A percentile compares a stretch with the other conserved stretches of the same genome.
These are phyloP conservation scores for Drosophila subquinaria DNA, from an alignment of 2,888 invertebrate genomes.

Conservation along the genomic window DNA sequence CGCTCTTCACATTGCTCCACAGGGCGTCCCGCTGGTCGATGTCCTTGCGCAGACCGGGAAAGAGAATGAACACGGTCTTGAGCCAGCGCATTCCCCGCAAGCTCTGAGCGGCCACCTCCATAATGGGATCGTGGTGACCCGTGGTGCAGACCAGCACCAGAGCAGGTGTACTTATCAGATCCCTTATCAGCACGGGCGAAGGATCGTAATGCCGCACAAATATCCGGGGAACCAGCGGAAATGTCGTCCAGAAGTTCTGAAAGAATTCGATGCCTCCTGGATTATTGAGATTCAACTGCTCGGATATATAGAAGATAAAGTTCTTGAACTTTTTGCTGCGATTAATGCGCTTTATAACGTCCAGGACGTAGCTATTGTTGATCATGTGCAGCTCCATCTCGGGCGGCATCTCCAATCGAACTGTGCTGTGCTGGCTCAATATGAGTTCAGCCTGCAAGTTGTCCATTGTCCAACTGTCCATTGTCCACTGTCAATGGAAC, in stretches of 20 bases:
- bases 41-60: conserved; percentile 48
- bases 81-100: conserved; percentile 63
- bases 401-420: background rate
- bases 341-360: conserved; percentile 60
- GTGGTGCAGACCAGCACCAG: conserved; percentile 76
- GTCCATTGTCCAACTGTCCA: conserved; percentile 40
- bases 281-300: conserved; percentile 56
- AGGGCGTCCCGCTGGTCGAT: conserved; percentile 36
- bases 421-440: conserved; percentile 25
- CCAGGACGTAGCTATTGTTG: conserved; percentile 57
- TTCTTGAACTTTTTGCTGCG: conserved; percentile 67
- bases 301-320: conserved; percentile 77
- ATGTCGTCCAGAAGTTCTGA: conserved; percentile 52
- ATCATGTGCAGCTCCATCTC: conserved; percentile 34
- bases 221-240: conserved; percentile 63
- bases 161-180: conserved; percentile 70
- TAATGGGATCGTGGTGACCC: conserved; percentile 66
- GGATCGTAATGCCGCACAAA: conserved; percentile 48
- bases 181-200: conserved; percentile 42
- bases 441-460: conserved; percentile 48
- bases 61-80: conserved; percentile 75
- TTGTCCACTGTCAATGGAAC: conserved; percentile 46
- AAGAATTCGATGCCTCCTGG: conserved; percentile 55
- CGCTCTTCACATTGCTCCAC: conserved; percentile 25
- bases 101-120: conserved; percentile 71